phyloP scores from a whole-genome alignment of 1,140 invertebrate genomes.

The Trissolcus basalis region DNA sequence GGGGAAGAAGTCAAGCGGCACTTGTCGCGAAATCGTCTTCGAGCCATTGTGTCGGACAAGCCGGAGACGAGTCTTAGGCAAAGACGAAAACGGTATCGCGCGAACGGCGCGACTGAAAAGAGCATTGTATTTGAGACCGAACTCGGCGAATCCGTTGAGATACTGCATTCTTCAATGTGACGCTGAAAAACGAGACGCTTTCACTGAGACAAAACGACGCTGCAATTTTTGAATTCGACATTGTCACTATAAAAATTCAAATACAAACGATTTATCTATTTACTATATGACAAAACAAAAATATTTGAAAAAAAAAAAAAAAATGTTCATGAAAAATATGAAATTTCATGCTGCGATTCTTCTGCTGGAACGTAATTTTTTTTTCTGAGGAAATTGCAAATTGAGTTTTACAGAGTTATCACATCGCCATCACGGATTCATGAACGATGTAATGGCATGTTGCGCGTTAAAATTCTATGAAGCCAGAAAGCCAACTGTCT shows the following conservation, averaged over 20 bases:
- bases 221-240: no score
- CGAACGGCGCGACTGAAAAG: constrained; percentile 49
- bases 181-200: constrained; percentile 34
- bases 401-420: constrained; percentile 1
- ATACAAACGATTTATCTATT: no score
- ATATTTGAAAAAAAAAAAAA: no score
- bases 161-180: constrained; percentile 55
- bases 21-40: constrained; percentile 52
- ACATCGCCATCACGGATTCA: constrained; percentile 49
- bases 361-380: no score
- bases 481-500: constrained; percentile 39
- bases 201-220: constrained; percentile 38
- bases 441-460: constrained; percentile 52
- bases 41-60: constrained; percentile 57
- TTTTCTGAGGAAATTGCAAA: no score
- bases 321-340: no score
- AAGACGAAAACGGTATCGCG: constrained; percentile 44
- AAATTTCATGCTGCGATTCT: background rate
- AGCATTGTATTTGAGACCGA: constrained; percentile 52
- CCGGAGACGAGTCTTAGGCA: constrained; percentile 46
- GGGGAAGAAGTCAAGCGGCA: constrained; percentile 50
- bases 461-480: constrained; percentile 55
- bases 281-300: no score
- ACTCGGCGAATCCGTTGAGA: constrained; percentile 35
- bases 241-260: no score